Conservation (phyloP, 35 echinoderm and acorn worm species). For the Acanthaster planci region DNA sequence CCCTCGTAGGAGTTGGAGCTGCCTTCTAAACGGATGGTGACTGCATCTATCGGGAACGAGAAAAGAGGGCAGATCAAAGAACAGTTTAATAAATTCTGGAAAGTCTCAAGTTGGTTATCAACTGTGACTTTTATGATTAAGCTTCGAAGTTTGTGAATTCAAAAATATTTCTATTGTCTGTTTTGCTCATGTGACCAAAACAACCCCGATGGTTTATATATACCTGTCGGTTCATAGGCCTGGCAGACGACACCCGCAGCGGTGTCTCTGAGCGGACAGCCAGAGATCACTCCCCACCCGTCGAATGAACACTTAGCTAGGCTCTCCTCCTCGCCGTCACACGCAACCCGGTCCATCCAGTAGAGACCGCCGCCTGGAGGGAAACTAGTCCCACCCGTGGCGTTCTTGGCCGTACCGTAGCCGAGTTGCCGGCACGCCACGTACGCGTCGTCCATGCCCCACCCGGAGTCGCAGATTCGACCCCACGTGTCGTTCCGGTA, state of each 20-base stretch:
- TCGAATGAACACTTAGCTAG: not conserved
- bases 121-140: too few relatives aligned
- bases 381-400: not conserved
- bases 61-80: too few relatives aligned
- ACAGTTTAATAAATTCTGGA: too few relatives aligned
- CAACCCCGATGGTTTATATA: too few relatives aligned
- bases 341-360: constrained; percentile 1
- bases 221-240: constrained; percentile 12
- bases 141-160: too few relatives aligned
- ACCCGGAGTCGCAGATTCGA: not conserved
- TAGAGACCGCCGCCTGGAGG: not conserved
- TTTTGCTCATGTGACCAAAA: too few relatives aligned
- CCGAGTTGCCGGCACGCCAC: constrained; percentile 13
- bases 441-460: constrained; percentile 22
- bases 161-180: too few relatives aligned
- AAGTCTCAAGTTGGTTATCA: too few relatives aligned
- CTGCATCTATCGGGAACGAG: not conserved
- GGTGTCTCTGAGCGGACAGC: not conserved
- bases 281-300: not conserved
- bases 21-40: not conserved
- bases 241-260: not conserved
- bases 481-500: not conserved
- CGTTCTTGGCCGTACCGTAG: constrained; percentile 16
- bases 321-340: not conserved
- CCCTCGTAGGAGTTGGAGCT: constrained; percentile 16